Conservation (phyloP, 92 coral and sea anemone genomes). For the Zoanthus sociatus region DNA sequence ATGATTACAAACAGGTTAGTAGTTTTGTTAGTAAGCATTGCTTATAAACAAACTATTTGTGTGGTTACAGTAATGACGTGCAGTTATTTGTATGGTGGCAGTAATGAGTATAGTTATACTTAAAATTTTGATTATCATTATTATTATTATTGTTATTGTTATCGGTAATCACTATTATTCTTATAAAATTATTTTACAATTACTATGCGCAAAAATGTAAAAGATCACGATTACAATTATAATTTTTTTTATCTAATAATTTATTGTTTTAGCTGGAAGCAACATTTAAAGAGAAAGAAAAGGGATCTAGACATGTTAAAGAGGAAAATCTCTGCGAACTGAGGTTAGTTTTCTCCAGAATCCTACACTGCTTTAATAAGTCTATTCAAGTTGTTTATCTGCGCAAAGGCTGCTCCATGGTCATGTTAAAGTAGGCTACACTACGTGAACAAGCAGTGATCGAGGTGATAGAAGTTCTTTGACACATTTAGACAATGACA, state of each 20-base stretch:
- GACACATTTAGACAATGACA: too few species aligned
- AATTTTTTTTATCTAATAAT: background rate
- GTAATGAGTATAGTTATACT: background rate
- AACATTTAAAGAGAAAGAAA: conserved; percentile 58
- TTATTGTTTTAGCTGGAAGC: conserved; percentile 62
- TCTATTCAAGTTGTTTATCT: too few species aligned
- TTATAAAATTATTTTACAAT: too few species aligned
- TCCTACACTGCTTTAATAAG: too few species aligned
- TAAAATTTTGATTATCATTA: too few species aligned
- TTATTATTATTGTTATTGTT: too few species aligned
- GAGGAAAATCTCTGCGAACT: conserved; percentile 44
- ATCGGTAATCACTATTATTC: too few species aligned
- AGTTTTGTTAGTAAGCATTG: background rate
- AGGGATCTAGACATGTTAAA: conserved; percentile 25
- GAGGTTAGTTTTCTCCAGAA: conserved; percentile 31
- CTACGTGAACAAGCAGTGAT: too few species aligned
- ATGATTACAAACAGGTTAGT: conserved; percentile 62
- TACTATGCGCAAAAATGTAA: too few species aligned
- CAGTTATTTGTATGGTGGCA: background rate
- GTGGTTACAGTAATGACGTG: background rate
- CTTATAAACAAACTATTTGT: background rate
- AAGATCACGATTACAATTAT: background rate
- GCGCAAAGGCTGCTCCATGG: too few species aligned
- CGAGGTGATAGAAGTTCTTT: too few species aligned
- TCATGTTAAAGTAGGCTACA: too few species aligned